Evolutionary conservation across 1,140 invertebrate genomes (phyloP), one percentile per base, ranked within the genome.

Genomic region (Drosophila ohnishii): DNA sequence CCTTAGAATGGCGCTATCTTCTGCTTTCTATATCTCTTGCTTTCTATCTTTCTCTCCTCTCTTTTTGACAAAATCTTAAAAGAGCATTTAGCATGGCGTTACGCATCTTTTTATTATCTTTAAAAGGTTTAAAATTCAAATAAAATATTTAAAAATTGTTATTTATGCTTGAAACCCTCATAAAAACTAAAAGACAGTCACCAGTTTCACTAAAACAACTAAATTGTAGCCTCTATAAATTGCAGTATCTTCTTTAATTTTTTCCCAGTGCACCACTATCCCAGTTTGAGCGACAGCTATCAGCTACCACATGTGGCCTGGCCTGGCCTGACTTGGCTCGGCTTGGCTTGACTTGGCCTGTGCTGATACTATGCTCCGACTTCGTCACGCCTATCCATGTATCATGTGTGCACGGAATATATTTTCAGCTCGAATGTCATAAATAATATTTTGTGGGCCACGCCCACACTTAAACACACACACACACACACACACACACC

Each of bases 371-470:
- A 5, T 13, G 30, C 57, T 70, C 19, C 42, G 66, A 30, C 59
- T 55, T 32, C 35, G 80, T 58, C 80, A 84, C 77, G 80, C 80
- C 80, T 58, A 80, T 40, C 59, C 64, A 60, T 70, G 81, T 85
- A 78, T 85, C 78, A 70, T 87, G 70, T 59, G 45, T 51, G 70
- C 66, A 66, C 65, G 66, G 80, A 83, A 83, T 82, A 88, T 88
- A 87, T 88, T 87, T 83, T 76, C 65, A 55, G 61, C 55, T 73
- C 57, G 67, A 74, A 74, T 66, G 81, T 75, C 81, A 85, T 85
- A 85, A 85, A 85, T 85, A 85, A 85, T 85, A 85, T 85, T 83
- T 81, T 82, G 79, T 61, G 70, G 45, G 60, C 57, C 69, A 65
- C 60, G 64, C 74, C 60, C 59, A 22, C 65, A 14, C 10, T 44